phyloP scores from a whole-genome alignment of 2,113 vertebrate genomes.

The Irena cyanogastra region DNA sequence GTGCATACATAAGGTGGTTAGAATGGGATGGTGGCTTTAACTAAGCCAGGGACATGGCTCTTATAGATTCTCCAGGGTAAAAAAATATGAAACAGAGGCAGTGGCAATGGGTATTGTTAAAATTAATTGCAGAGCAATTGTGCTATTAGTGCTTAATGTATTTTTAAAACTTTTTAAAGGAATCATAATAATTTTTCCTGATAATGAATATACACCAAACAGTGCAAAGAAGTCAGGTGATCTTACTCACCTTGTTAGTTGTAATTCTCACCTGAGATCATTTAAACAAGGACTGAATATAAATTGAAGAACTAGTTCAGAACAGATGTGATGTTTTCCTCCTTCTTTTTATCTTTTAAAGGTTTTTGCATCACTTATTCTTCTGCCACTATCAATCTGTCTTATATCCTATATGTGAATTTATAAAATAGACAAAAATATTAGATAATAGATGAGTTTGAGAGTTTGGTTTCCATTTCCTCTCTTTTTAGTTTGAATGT shows the following conservation, averaged over 20 bases:
- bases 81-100: neutral
- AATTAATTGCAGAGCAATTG: neutral
- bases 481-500: neutral
- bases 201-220: neutral
- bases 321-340: neutral
- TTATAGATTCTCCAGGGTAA: neutral
- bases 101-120: neutral
- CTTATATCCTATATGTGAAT: neutral
- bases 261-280: neutral
- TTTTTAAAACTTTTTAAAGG: neutral
- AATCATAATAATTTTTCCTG: neutral
- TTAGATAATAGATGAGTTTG: neutral
- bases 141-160: neutral
- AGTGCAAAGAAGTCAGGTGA: neutral
- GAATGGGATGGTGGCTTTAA: neutral
- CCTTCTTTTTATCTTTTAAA: neutral
- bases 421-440: neutral
- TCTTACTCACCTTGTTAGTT: neutral
- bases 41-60: neutral
- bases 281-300: neutral
- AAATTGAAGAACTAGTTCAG: neutral
- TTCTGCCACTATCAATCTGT: neutral
- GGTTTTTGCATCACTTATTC: neutral
- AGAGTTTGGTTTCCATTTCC: neutral
- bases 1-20: neutral